Evolutionary conservation across 2,797 vertebrate species (phyloP), one percentile per base, ranked within the genome.

Genomic region (Sebastes matsubarae): DNA sequence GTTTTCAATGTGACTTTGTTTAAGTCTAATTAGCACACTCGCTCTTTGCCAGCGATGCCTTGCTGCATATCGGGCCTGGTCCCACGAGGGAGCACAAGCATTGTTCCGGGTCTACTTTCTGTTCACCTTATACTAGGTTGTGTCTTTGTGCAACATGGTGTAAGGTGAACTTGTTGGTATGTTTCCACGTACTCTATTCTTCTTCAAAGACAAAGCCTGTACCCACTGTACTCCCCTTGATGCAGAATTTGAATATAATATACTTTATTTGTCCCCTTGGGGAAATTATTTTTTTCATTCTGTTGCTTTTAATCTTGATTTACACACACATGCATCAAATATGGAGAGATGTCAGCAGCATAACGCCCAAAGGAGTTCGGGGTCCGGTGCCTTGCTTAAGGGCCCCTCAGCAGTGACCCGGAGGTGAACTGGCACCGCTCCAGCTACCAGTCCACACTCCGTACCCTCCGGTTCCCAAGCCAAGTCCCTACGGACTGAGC

Each of bases 1-100:
- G 20, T 86, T 82, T 84, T 84, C 80, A 80, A 32, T 86, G 73
- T 89, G 87, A 88, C 86, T 92, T 91, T 92, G 80, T 88, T 83
- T 72, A 67, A 79, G 63, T 77, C 27, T 90, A 87, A 87, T 77
- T 79, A 90, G 85, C 72, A 77, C 61, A 69, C 27, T 4, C 13
- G 65, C 79, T 87, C 50, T 55, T 68, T 80, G 82, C 72, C 74
- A 74, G 67, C 2, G 32, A 75, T 81, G 78, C 72, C 60, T 80
- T 75, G 73, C 75, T 88, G 78, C 68, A 61, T 67, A 68, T 85
- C 82, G 63, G 69, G 63, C 24, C 77, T 61, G 60, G 54, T 86
- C 88, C 80, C 80, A 65, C 1, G 80, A 81, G 87, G 72, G 61
- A 70, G 50, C 27, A 55, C 24, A 66, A 75, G 75, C 70, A 74